Evolutionary conservation across 2,888 invertebrate genomes (phyloP), one percentile per base, ranked within the genome.

Genomic region (Oscheius onirici): DNA sequence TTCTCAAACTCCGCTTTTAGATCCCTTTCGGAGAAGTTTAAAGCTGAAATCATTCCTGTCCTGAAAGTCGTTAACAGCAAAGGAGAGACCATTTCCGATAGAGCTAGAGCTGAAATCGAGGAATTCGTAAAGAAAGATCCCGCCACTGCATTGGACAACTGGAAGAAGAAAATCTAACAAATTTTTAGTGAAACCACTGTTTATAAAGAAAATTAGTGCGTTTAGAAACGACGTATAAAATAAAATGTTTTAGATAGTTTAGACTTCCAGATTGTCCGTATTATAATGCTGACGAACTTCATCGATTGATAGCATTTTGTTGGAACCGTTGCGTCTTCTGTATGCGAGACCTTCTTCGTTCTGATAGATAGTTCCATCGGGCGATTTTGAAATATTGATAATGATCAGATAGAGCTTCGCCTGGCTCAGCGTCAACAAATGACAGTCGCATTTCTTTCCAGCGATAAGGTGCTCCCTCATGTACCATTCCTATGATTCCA

Each of bases 1-100:
- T 26, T 20, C 17, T 17, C 11, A 2, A 34, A 34, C 34, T 34
- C 8, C 34, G 8, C 20, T 71, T 81, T 24, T 69, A 84, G 84
- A 46, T 78, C 80, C 43, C 74, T 83, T 28, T 57, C 75, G 13
- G 73, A 82, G 60, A 79, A 83, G 57, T 84, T 76, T 75, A 76
- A 84, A 22, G 80, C 82, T 10, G 70, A 72, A 24, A 77, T 80
- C 3, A 81, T 84, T 54, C 84, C 84, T 6, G 77, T 78, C 24
- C 54, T 83, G 54, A 79, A 77, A 63, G 41, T 84, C 55, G 76
- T 84, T 34, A 71, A 79, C 54, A 69, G 70, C 34, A 65, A 81
- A 13, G 84, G 84, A 40, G 73, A 83, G 10, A 79, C 84, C 15
- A 74, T 82, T 11, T 75, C 78, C 52, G 84, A 84, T 34, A 71